Evolutionary conservation across 1,140 invertebrate genomes (phyloP), one percentile per base, ranked within the genome.

Genomic region (Apis cerana): DNA sequence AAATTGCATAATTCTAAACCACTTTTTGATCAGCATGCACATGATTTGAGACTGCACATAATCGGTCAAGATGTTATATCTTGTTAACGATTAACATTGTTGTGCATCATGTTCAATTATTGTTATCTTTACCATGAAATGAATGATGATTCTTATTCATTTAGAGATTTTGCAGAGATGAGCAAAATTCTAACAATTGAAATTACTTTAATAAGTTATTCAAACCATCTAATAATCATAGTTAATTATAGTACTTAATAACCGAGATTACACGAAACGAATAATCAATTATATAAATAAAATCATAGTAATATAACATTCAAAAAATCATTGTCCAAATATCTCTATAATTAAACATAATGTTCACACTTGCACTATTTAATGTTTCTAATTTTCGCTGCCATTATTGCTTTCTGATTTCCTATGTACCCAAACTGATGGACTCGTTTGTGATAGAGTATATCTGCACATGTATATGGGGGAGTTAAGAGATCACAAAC

Each of bases 71-170:
- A 50, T 56, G 56, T 84, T 85, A 84, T 68, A 72, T 84, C 50
- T 33, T 19, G 59, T 59, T 56, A 71, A 67, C 17, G 27, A 27
- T 64, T 61, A 43, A 75, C 62, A 23, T 72, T 43, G 50, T 84
- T 85, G 56, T 56, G 75, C 50, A 58, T n/a, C n/a, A n/a, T n/a
- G n/a, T 84, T 69, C 82, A 69, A 80, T 85, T 62, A 85, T 15
- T 54, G 70, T 62, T 21, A 54, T 61, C n/a, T 56, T 84, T 79
- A 61, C 61, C 84, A 56, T 50, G 82, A 69, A 68, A 85, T 17
- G 50, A 58, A 58, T 43, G 50, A 56, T 67, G 58, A 74, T 69
- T 85, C 61, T 21, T 56, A 54, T 7, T 43, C 68, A 71, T 21
- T 54, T 2, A 43, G 33, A 43, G 4, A 43, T 43, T 43, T 5